phyloP scores from a whole-genome alignment of 2,888 invertebrate species.

The Eilema sororculum region DNA sequence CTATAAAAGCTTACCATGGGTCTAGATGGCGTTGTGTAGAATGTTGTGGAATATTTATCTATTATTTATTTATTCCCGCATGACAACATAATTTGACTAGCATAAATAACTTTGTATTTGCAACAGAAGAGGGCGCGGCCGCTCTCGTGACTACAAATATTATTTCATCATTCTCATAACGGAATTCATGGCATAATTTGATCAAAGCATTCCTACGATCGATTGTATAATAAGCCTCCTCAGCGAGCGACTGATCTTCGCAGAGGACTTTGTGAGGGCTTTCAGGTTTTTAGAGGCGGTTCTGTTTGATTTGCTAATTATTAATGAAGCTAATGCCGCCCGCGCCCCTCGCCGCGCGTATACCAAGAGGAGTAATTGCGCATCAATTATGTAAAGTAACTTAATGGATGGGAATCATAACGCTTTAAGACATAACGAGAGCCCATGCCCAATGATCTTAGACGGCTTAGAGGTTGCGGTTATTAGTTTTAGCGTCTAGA shows the following conservation, averaged over 20 bases:
- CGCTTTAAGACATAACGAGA: not conserved
- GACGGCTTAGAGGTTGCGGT: not conserved
- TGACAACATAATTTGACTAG: not conserved
- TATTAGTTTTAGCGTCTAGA: not conserved
- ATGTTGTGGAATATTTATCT: too few relatives aligned
- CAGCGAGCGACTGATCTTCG: not conserved
- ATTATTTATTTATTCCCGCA: not conserved
- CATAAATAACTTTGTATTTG: not conserved
- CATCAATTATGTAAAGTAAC: not conserved
- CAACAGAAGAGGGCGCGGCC: not conserved
- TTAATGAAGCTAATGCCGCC: slow-evolving; percentile 2
- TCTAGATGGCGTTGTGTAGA: too few relatives aligned
- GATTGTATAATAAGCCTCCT: not conserved
- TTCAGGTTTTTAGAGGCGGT: not conserved
- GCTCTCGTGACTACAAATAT: not conserved
- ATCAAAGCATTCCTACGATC: not conserved
- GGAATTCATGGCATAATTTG: not conserved
- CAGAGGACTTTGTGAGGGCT: not conserved
- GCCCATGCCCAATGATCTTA: not conserved
- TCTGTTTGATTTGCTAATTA: slow-evolving; percentile 1
- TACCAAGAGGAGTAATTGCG: not conserved
- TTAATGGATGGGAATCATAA: not conserved
- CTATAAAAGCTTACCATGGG: too few relatives aligned
- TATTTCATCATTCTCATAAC: not conserved
- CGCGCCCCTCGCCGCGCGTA: not conserved